Base-by-base conservation (phyloP, 2,797 vertebrate species). In the Coreius guichenoti region DNA sequence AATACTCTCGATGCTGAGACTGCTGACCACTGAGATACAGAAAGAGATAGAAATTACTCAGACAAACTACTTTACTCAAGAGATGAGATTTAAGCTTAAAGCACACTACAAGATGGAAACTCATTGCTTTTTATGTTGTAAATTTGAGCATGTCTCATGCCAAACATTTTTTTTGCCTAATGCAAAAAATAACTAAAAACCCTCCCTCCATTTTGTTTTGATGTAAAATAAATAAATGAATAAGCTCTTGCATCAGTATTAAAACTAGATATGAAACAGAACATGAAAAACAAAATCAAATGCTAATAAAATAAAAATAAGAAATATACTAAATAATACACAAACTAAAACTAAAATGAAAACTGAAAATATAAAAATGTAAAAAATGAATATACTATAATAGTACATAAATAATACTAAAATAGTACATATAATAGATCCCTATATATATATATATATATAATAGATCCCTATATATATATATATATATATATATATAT, bases 1-100 rank as follows among this genome's bases (percentile, higher is more conserved):
- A 97, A 91, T 96, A 97, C 83, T 97, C 97, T 2, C 95, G 93
- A 91, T 96, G 95, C 47, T 95, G 95, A 91, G 95, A 92, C 1
- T 94, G 96, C 86, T 96, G 96, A 1, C 92, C 92, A 31, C 96
- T 96, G 92, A 23, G 72, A 31, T 83, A 69, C 5, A 87, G 29
- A 81, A 12, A 68, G 56, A 83, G 26, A 73, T 1, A 73, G 8
- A 56, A 36, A 36, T 7, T 12, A n/a, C 13, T 61, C 19, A 43
- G 45, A 45, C 26, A 72, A 31, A 63, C 51, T 75, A 31, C 39
- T 21, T 61, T 33, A 78, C 31, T 69, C 3, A 68, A 11, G 12
- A 43, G 13, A 43, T 45, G 9, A 72, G 33, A 6, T 54, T 13
- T 19, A 58, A 26, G 47, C 45, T 49, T 56, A 13, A 45, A 33